Base-by-base conservation (phyloP, 1,140 invertebrate genomes). In the Dryas iulia region DNA sequence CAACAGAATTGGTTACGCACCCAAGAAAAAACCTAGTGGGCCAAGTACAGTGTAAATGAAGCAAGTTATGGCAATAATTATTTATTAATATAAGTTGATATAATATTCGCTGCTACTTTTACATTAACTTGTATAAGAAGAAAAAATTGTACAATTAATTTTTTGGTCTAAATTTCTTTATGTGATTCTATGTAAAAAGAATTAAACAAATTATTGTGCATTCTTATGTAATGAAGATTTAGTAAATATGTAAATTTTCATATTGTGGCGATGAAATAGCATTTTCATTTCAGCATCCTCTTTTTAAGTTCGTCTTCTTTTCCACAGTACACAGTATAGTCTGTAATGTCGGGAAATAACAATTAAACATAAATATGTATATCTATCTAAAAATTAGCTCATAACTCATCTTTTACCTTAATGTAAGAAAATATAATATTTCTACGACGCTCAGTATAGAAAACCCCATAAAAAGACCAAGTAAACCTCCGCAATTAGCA, bases 391-490 rank as follows among this genome's bases (percentile, higher is more conserved):
- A 23, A 18, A 14, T 25, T 18, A 7, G 10, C 52, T 31, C 11
- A n/a, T 56, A n/a, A n/a, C n/a, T n/a, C n/a, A n/a, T n/a, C n/a
- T 47, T 18, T 18, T 78, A 90, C 87, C 93, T 91, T 30, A 94
- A 76, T 10, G 92, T 93, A 12, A 94, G 82, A 74, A 95, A 95
- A 79, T 95, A 95, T 2, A 95, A 25, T n/a, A 95, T 91, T 87
- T 95, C 95, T 0, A 94, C 92, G 7, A 95, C 83, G 53, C 94
- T 95, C 1, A 95, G 80, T 67, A 95, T 92, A 2, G 94, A 95
- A 79, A 95, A 95, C 1, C 95, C 95, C 83, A 94, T 93, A 71
- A 95, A 95, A 1, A 95, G 88, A 1, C 95, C 94, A 8, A 95
- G 91, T 52, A 95, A 88, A 63, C 95, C 95, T 1, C 95, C 95